A percentile compares a stretch with the other conserved stretches of the same genome.
These are phyloP conservation scores for Urocitellus parryii DNA, from an alignment of 2,113 vertebrate species.

Conservation along the genomic window DNA sequence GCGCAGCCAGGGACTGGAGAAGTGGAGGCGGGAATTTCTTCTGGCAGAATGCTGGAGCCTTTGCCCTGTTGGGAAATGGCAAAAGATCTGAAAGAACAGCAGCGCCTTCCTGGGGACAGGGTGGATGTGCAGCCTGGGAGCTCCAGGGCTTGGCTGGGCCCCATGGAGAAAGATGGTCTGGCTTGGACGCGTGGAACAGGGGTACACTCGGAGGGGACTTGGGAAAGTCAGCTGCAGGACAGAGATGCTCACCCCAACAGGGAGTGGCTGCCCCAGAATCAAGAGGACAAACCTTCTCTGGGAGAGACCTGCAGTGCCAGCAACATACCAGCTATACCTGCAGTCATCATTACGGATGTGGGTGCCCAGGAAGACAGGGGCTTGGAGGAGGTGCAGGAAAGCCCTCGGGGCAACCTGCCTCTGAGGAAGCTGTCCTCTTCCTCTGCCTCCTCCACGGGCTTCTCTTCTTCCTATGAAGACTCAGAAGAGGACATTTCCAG, in stretches of 20 bases:
- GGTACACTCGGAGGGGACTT: not conserved
- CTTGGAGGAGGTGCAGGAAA: constrained; percentile 81
- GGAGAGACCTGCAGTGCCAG: constrained; percentile 60
- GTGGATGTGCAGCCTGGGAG: not conserved
- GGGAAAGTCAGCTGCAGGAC: constrained; percentile 57
- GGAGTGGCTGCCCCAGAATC: constrained; percentile 31
- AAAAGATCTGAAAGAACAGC: constrained; percentile 36
- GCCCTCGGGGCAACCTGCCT: constrained; percentile 86
- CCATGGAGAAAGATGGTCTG: constrained; percentile 8
- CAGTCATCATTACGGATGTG: constrained; percentile 95
- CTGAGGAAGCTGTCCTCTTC: constrained; percentile 97
- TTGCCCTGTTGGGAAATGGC: constrained; percentile 18
- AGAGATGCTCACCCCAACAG: not conserved
- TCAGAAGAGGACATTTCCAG: constrained; percentile 98
- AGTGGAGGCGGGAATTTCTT: not conserved
- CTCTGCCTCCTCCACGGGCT: constrained; percentile 96
- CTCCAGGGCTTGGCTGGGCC: constrained; percentile 1
- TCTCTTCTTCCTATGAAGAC: constrained; percentile 98
- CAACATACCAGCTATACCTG: constrained; percentile 93
- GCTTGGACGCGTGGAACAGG: constrained; percentile 16
- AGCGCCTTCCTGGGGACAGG: not conserved
- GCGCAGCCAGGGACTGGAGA: not conserved
- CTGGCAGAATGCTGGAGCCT: constrained; percentile 3
- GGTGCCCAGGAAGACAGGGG: constrained; percentile 87
- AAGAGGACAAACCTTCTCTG: constrained; percentile 13